Base-by-base conservation (phyloP, 2,797 vertebrate genomes). In the Lepus oiostolus region DNA sequence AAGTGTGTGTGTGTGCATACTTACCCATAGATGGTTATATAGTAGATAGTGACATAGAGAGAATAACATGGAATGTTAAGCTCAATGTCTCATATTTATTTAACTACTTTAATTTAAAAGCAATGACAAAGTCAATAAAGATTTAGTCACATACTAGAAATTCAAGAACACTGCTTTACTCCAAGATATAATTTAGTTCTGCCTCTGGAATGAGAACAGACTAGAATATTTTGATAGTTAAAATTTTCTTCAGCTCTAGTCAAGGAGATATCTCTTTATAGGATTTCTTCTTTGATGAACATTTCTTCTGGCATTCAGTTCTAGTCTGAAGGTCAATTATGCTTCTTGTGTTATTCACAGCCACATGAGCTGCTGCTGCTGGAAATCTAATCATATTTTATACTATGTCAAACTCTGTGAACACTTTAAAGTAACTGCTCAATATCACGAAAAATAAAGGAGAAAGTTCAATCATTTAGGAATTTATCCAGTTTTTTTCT, bases 301-400 rank as follows among this genome's bases (percentile, higher is more conserved):
- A 89, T 91, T 77, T 95, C 65, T 93, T 89, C 75, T 94, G 90
- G 62, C 85, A 97, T 90, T 76, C 72, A 87, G 83, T 88, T 82
- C 75, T 85, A 80, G 22, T 94, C 26, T 93, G 90, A 97, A 96
- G 94, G 90, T 96, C 94, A 96, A 1, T 96, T 86, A 95, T 89
- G 58, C 71, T 54, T 93, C 79, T 92, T 88, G 50, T 92, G 86
- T 92, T 95, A 93, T 93, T 93, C 58, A 77, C 67, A 95, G 72
- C 38, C 70, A 90, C 85, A 60, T 38, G 71, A 91, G 75, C 72
- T 90, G 21, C 38, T 90, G 21, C 38, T 95, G 71, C 80, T 92
- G 28, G 77, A 91, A 97, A 96, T 92, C 71, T 88, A 95, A 92
- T 96, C 75, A 91, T 95, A 54, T 88, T 96, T 97, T 93, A 95